Conservation (phyloP, 2,888 invertebrate species). For the Eugnorisma glareosa region DNA sequence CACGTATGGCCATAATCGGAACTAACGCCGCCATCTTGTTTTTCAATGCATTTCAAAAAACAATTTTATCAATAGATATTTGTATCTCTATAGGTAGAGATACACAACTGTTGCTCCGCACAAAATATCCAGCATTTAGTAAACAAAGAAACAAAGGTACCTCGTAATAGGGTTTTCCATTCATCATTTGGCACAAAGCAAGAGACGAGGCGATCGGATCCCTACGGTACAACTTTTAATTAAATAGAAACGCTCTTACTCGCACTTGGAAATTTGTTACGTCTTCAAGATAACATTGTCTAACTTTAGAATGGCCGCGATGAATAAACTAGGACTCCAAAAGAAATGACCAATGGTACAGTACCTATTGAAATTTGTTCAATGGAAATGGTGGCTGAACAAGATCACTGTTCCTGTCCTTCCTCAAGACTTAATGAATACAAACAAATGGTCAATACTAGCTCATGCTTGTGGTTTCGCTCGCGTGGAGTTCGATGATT, state of each 20-base stretch:
- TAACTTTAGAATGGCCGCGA: conserved; percentile 61
- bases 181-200: conserved; percentile 74
- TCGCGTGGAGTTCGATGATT: too few species aligned
- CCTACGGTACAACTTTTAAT: conserved; percentile 81
- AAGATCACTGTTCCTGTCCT: not conserved
- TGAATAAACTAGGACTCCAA: conserved; percentile 62
- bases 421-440: not conserved
- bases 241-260: conserved; percentile 79
- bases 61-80: not conserved
- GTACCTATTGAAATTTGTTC: conserved; percentile 39
- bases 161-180: conserved; percentile 65
- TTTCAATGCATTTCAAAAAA: not conserved
- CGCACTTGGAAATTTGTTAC: conserved; percentile 79
- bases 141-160: conserved; percentile 57
- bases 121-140: conserved; percentile 44
- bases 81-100: not conserved
- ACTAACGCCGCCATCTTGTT: not conserved
- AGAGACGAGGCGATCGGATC: conserved; percentile 69
- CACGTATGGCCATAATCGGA: too few species aligned
- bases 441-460: not conserved
- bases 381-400: conserved; percentile 10
- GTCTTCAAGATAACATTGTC: conserved; percentile 77
- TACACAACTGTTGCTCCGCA: conserved; percentile 4
- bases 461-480: too few species aligned
- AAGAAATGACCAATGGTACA: conserved; percentile 44